A percentile compares a stretch with the other conserved stretches of the same genome.
Evolutionary conservation across 2,113 vertebrate genomes (phyloP).

Genomic region (Xiphias gladius): DNA sequence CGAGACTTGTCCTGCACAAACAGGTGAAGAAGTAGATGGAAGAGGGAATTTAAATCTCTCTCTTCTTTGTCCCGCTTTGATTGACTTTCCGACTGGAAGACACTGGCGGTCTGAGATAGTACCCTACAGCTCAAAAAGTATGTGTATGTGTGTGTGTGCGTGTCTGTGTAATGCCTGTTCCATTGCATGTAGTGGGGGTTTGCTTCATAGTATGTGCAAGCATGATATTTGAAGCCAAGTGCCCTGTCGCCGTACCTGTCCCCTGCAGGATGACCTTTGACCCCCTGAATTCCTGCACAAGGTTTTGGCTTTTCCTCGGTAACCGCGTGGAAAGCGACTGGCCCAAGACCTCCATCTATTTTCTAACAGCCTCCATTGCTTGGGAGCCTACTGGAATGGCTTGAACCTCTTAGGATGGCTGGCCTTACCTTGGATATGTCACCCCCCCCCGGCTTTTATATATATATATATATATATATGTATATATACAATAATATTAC

Average conservation of each 20-base stretch:
- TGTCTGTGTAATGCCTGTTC: neutral
- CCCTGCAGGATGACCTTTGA: slow-evolving; percentile 69
- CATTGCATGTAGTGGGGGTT: neutral
- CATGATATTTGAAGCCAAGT: slow-evolving; percentile 23
- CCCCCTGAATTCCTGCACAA: slow-evolving; percentile 62
- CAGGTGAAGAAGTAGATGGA: slow-evolving; percentile 15
- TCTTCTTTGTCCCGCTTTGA: slow-evolving; percentile 65
- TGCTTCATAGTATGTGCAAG: slow-evolving; percentile 5
- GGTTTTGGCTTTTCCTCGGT: slow-evolving; percentile 56
- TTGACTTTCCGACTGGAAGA: slow-evolving; percentile 65
- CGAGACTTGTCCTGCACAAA: slow-evolving; percentile 8
- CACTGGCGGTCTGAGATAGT: slow-evolving; percentile 45
- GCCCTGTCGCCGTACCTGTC: slow-evolving; percentile 47
- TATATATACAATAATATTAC: no score
- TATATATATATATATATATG: no score
- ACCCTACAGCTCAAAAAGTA: slow-evolving; percentile 47
- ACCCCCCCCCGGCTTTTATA: neutral
- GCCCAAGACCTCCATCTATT: slow-evolving; percentile 18
- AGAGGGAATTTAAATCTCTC: slow-evolving; percentile 5
- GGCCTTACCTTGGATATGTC: neutral
- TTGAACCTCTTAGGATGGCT: neutral
- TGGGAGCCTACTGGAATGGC: neutral
- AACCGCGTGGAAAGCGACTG: slow-evolving; percentile 60
- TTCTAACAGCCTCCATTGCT: slow-evolving; percentile 41
- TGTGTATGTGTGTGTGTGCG: neutral